Evolutionary conservation across 2,888 invertebrate species (phyloP), one percentile per base, ranked within the genome.

Genomic region (Crepidodera aurea): DNA sequence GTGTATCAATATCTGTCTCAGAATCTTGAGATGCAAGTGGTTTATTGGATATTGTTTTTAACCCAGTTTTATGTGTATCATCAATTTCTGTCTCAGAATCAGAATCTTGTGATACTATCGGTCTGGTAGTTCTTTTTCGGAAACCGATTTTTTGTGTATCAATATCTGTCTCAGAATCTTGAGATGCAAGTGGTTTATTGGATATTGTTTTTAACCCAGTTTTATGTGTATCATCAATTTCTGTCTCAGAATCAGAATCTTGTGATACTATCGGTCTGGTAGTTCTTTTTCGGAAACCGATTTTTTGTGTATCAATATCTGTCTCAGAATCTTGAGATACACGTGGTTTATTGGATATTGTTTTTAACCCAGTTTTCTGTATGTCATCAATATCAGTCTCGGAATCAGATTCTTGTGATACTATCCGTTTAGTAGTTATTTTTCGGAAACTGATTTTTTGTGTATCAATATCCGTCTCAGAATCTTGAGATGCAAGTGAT

Each of bases 241-340:
- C 46, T 51, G 37, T 12, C 7, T 61, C 60, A 16, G 27, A 55
- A 53, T 62, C 63, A 6, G 50, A 34, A 32, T 42, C 25, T 39
- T 57, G 48, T 18, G 32, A 27, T 13, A 34, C 10, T 48, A 57
- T 15, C 15, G 13, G 46, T 39, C 22, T 57, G 10, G 32, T 3
- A 48, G 48, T 16, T 39, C 46, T 55, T 37, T 51, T 61, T 19
- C 8, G 55, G n/a, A 42, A 42, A 15, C 60, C 39, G 13, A 62
- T 57, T 15, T 62, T 53, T 19, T 62, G 56, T 15, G 51, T n/a
- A n/a, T n/a, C n/a, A n/a, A n/a, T n/a, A 46, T 58, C 64, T n/a
- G 61, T 64, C 15, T 66, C 64, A 40, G 59, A 57, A 58, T 70
- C 65, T n/a, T n/a, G n/a, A n/a, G n/a, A n/a, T n/a, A n/a, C n/a